These are phyloP conservation scores for Bergia puertoricense DNA, from an alignment of 92 coral and sea anemone genomes.

Conservation along the genomic window DNA sequence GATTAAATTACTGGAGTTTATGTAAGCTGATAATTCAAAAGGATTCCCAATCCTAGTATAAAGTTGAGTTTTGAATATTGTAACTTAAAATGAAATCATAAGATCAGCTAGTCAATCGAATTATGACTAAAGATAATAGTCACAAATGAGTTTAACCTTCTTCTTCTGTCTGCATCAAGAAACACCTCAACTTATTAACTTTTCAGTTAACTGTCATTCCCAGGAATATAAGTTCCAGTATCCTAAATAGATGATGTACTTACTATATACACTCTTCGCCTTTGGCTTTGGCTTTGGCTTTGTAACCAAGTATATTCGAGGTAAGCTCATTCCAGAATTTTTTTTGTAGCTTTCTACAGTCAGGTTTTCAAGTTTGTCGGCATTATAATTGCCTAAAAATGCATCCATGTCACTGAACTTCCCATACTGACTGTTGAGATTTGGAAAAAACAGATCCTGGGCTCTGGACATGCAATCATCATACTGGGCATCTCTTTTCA, in stretches of 20 bases:
- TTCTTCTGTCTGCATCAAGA: neutral
- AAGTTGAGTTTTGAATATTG: neutral
- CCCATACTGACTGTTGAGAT: slow-evolving; percentile 20
- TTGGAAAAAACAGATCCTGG: slow-evolving; percentile 18
- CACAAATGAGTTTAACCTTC: neutral
- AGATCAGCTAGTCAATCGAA: neutral
- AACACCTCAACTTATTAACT: neutral
- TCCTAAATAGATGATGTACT: neutral
- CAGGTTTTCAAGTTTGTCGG: neutral
- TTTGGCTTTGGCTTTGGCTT: slow-evolving; percentile 25
- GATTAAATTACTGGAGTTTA: slow-evolving; percentile 4
- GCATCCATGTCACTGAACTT: slow-evolving; percentile 16
- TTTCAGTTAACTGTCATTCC: neutral
- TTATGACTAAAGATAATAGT: neutral
- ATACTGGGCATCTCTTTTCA: slow-evolving; percentile 26
- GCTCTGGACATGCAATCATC: slow-evolving; percentile 29
- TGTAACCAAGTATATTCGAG: slow-evolving; percentile 25
- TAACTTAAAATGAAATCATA: too few species aligned
- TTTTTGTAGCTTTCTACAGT: slow-evolving; percentile 28
- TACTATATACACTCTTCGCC: neutral
- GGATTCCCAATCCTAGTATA: neutral
- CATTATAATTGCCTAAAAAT: slow-evolving; percentile 25
- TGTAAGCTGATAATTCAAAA: neutral
- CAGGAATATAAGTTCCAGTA: neutral
- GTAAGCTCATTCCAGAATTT: slow-evolving; percentile 31